A percentile compares a stretch with the other conserved stretches of the same genome.
phyloP scores from a whole-genome alignment of 2,888 invertebrate species.

The Aphelenchoides bicaudatus region DNA sequence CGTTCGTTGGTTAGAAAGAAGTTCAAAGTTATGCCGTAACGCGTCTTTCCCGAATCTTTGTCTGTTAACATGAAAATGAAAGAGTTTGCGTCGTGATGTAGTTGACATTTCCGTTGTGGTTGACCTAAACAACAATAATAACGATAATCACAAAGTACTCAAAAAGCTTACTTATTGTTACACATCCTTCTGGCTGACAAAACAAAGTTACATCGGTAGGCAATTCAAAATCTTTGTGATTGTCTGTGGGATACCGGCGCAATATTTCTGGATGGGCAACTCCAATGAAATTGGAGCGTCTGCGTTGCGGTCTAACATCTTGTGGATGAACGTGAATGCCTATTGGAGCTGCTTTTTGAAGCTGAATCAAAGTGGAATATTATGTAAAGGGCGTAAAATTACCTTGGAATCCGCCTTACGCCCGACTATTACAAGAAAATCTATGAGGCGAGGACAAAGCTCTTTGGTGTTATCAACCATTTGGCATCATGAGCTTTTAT shows the following conservation, averaged over 20 bases:
- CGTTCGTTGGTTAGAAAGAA: constrained; percentile 66
- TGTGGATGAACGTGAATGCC: constrained; percentile 13
- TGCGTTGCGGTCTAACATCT: constrained; percentile 14
- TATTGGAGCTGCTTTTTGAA: constrained; percentile 22
- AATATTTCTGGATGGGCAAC: constrained; percentile 82
- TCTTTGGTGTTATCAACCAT: constrained; percentile 60
- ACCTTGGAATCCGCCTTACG: constrained; percentile 65
- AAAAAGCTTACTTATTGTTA: constrained; percentile 68
- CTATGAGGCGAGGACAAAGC: constrained; percentile 69
- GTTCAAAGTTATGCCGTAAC: constrained; percentile 93
- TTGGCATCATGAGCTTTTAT: constrained; percentile 16
- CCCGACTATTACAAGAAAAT: constrained; percentile 95
- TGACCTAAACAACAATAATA: constrained; percentile 16
- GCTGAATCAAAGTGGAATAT: too few relatives aligned
- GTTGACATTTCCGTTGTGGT: neutral
- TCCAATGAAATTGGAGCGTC: constrained; percentile 19
- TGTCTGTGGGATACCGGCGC: constrained; percentile 68
- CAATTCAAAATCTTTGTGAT: constrained; percentile 79
- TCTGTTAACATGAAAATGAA: constrained; percentile 92
- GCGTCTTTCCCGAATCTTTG: constrained; percentile 91
- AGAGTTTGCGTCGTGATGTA: constrained; percentile 76
- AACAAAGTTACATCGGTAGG: constrained; percentile 98
- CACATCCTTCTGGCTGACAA: constrained; percentile 98
- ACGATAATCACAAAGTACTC: neutral
- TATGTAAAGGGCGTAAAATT: too few relatives aligned